Evolutionary conservation across 2,113 vertebrate species (phyloP), one percentile per base, ranked within the genome.

Genomic region (Peromyscus leucopus): DNA sequence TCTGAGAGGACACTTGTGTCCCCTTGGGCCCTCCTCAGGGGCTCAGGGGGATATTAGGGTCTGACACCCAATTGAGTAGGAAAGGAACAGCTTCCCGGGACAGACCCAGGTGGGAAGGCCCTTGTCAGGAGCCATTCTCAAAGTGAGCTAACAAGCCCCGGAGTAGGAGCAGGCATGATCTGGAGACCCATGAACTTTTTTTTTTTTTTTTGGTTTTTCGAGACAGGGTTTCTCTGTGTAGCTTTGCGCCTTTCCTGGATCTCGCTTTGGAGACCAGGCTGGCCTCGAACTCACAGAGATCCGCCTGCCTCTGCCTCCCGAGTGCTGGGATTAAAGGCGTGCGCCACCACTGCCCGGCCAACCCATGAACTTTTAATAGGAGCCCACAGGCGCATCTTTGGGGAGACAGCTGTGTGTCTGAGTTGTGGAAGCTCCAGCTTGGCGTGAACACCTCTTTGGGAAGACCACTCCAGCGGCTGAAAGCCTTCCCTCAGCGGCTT

Each of bases 101-200:
- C 72, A 69, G 89, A 48, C 69, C 31, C 57, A 22, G 80, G 10
- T 7, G 1, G 22, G 16, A 33, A 39, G 2, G 19, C 21, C 87
- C 21, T 42, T 9, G 4, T 67, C 26, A 13, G 13, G 17, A 90
- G 17, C 61, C 39, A 36, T 22, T 11, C 74, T 57, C 31, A 42
- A 39, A 59, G 33, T 48, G 57, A 48, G 15, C 17, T 19, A 7
- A 3, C 33, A 26, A 80, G 59, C 33, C 80, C 39, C 1, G 1
- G 15, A 78, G 21, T 24, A 71, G 65, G 78, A 13, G 0, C 0
- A 39, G 48, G 4, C 15, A 1, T 36, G 3, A n/a, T 4, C 74
- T 46, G n/a, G 17, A 15, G 84, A 2, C 36, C 12, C 11, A 5
- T 0, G 55, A 10, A 9, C 67, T 76, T 39, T 55, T 31, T n/a